Evolutionary conservation across 1,140 invertebrate genomes (phyloP), one percentile per base, ranked within the genome.

Genomic region (Drosophila serrata): DNA sequence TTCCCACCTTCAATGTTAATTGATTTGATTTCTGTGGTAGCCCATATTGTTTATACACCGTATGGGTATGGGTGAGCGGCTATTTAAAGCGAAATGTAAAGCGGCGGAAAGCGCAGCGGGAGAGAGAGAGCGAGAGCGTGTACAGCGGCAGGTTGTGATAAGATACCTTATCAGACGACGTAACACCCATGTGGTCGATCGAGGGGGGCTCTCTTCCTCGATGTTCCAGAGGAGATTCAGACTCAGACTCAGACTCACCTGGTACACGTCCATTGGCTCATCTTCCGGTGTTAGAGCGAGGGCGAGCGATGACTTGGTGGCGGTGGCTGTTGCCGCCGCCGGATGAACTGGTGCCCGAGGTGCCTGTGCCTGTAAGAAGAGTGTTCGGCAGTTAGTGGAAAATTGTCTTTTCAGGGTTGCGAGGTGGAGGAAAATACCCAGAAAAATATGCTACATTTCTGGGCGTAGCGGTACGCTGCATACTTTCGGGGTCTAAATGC

Each of bases 211-310:
- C 24, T 33, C 31, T 58, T 4, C 7, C n/a, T n/a, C n/a, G n/a
- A n/a, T n/a, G n/a, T n/a, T n/a, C 15, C 19, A 24, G 56, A 61
- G 29, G 6, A 37, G 49, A 37, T 2, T 4, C n/a, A 9, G n/a
- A 17, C n/a, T 4, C 33, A 9, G 31, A 31, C 6, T n/a, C 8
- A 43, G 33, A 87, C 82, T 91, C 67, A 92, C 91, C 79, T 90
- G 84, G 72, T 92, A 80, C 35, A 80, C 78, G 55, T 94, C 93
- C 63, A 94, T 88, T 49, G 93, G 91, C 79, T 94, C 93, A 84
- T 94, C 93, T 81, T 94, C 93, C 51, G 93, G 93, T 49, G 93
- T 94, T 15, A 94, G n/a, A 22, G 93, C 93, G 58, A 94, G 92
- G 31, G 85, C 93, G 57, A 94, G 87, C 19, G 93, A 94, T 75